These are phyloP conservation scores for Drosophila obscura DNA, from an alignment of 1,140 invertebrate genomes.

Conservation along the genomic window DNA sequence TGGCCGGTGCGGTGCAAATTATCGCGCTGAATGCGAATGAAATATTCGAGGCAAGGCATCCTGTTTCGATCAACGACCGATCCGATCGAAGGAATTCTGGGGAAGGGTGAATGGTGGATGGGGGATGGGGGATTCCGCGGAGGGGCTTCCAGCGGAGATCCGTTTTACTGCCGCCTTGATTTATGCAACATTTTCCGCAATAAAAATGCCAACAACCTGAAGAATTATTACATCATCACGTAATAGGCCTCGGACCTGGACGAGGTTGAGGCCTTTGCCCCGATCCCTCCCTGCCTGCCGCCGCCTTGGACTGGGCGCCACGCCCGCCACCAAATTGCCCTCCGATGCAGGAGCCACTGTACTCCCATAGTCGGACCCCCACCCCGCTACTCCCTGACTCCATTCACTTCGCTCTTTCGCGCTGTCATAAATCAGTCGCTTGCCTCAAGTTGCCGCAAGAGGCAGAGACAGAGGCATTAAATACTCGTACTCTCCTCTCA, in stretches of 20 bases:
- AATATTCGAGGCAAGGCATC: conserved; percentile 67
- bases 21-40: conserved; percentile 59
- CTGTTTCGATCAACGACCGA: conserved; percentile 49
- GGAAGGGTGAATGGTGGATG: no score
- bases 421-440: conserved; percentile 75
- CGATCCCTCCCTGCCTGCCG: background rate
- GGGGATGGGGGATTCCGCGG: background rate
- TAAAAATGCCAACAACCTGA: conserved; percentile 74
- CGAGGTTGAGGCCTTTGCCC: conserved; percentile 20
- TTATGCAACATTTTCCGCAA: conserved; percentile 79
- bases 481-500: conserved; percentile 65
- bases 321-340: conserved; percentile 74
- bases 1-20: conserved; percentile 51
- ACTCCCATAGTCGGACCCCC: no score
- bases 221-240: conserved; percentile 81
- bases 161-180: conserved; percentile 77
- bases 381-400: conserved; percentile 11
- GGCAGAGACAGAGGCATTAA: conserved; percentile 57
- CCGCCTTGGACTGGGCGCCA: conserved; percentile 50
- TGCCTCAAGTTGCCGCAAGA: conserved; percentile 54
- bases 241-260: conserved; percentile 60
- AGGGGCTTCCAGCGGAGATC: conserved; percentile 47
- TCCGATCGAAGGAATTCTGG: background rate
- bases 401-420: conserved; percentile 56
- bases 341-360: conserved; percentile 32